Evolutionary conservation across 2,888 invertebrate genomes (phyloP).

Genomic region (Pilophorus perplexus): DNA sequence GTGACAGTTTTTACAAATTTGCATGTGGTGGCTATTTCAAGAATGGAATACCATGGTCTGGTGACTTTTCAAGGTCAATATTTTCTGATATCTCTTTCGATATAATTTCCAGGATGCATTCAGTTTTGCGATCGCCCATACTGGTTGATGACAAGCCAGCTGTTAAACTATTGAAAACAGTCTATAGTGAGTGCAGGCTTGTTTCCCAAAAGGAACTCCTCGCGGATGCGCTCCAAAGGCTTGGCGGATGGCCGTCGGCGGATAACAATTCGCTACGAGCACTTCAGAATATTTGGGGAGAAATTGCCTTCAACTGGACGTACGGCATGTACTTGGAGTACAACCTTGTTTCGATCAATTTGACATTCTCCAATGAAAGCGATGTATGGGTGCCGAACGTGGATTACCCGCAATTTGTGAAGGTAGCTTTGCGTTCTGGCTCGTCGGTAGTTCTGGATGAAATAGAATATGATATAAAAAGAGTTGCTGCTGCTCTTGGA

Average conservation of each 20-base stretch:
- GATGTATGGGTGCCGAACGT: neutral
- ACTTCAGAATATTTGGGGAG: neutral
- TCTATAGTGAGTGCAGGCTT: neutral
- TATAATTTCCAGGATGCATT: neutral
- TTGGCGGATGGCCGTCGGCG: constrained; percentile 10
- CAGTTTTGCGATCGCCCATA: neutral
- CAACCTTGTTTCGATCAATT: neutral
- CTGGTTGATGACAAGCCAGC: neutral
- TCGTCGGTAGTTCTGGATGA: neutral
- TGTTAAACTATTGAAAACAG: neutral
- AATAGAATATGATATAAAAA: neutral
- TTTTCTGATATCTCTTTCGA: neutral
- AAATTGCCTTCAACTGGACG: constrained; percentile 18
- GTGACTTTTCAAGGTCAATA: too few relatives aligned
- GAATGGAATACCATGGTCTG: neutral
- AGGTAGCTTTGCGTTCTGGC: neutral
- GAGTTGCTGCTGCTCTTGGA: neutral
- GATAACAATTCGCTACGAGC: neutral
- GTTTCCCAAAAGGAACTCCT: too few relatives aligned
- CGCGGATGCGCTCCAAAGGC: neutral
- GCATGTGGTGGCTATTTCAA: constrained; percentile 1
- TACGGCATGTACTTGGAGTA: neutral
- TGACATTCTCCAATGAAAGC: neutral
- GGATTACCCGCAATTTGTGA: neutral
- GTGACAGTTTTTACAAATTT: constrained; percentile 12